A percentile compares a stretch with the other conserved stretches of the same genome.
Conservation (phyloP, 2,113 vertebrate genomes). For the Telmatochromis sp. region DNA sequence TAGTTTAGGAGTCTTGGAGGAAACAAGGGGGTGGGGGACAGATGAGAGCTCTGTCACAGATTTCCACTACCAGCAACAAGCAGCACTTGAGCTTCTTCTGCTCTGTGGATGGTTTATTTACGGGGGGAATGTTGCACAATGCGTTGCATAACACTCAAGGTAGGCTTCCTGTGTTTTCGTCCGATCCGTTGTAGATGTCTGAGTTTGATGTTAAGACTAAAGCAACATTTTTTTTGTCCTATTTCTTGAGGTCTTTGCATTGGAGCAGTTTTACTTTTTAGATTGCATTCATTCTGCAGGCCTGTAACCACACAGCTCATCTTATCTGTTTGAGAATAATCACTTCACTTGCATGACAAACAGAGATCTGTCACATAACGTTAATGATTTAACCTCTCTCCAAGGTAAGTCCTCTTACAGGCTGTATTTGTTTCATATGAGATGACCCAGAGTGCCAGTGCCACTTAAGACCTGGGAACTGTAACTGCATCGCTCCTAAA, state of each 20-base stretch:
- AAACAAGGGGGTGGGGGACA: conserved; percentile 13
- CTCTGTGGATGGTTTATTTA: conserved; percentile 35
- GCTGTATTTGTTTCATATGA: not conserved
- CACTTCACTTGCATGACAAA: not conserved
- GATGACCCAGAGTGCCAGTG: not conserved
- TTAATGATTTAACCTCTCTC: not conserved
- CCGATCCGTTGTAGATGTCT: not conserved
- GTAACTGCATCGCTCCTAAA: not conserved
- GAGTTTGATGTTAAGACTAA: not conserved
- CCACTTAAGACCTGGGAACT: not conserved
- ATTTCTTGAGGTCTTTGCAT: not conserved
- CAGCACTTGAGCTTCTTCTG: not conserved
- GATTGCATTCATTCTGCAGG: not conserved
- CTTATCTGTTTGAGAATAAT: not conserved
- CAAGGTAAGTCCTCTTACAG: not conserved
- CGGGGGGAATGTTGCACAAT: conserved; percentile 44
- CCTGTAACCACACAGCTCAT: not conserved
- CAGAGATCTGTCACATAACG: not conserved
- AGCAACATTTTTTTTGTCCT: not conserved
- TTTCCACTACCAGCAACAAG: conserved; percentile 41
- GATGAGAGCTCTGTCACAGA: conserved; percentile 23
- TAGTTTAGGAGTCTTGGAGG: conserved; percentile 53
- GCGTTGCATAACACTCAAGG: conserved; percentile 39
- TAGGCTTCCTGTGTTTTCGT: conserved; percentile 33
- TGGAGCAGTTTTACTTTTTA: not conserved